Base-by-base conservation (phyloP, 1,140 invertebrate species). In the Atta cephalotes region DNA sequence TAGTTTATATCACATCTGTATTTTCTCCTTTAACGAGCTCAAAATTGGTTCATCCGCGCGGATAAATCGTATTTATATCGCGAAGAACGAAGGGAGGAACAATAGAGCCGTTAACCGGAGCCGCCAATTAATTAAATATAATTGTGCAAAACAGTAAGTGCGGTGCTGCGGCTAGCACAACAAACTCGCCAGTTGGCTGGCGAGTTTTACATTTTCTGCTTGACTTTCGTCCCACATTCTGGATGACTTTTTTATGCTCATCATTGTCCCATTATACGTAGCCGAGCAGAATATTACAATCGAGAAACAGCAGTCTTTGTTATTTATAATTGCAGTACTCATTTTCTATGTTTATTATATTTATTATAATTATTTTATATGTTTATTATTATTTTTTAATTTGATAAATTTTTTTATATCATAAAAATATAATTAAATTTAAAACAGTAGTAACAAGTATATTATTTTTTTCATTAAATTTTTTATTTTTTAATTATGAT, bases 61-160 rank as follows among this genome's bases (percentile, higher is more conserved):
- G 70, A 89, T 78, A 84, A 89, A 81, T 21, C 45, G 51, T 35
- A 71, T 51, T 84, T 84, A 62, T 74, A n/a, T 3, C 25, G 25
- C 39, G 35, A 82, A 51, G 65, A 35, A 45, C 39, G 74, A 7
- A 21, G 39, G 56, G 49, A 63, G 39, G 72, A 16, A 45, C 25
- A 28, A 31, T 12, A 53, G 78, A 45, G 65, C 14, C 21, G 60
- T 58, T 78, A 56, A 71, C 60, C 72, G 84, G 79, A 80, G 63
- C 60, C 63, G 78, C 63, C 90, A 91, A 92, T 92, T 92, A 91
- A 85, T 88, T 87, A 90, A 84, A 91, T 88, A 87, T 87, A 92
- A 92, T 92, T 92, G 87, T 85, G 84, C 79, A 84, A 91, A 92
- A 84, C 56, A 84, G 39, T 62, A 74, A 84, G 90, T 86, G 82